Percentiles rank a stretch among this genome's conserved stretches.
These are phyloP conservation scores for Clarias platycephalus DNA, from an alignment of 2,797 vertebrate genomes.

Conservation along the genomic window DNA sequence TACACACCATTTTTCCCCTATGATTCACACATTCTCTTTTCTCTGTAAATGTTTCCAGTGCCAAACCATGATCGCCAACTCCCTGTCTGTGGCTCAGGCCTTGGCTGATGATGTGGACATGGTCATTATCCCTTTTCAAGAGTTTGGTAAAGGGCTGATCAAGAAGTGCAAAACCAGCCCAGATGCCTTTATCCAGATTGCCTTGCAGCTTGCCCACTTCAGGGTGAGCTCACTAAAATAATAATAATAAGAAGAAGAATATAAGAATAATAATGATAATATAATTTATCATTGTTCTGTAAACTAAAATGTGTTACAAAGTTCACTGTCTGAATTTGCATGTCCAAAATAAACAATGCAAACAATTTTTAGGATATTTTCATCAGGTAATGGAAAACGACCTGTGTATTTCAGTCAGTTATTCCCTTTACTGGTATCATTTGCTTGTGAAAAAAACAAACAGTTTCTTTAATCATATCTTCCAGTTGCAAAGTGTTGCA, in stretches of 20 bases:
- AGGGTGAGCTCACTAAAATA: constrained; percentile 69
- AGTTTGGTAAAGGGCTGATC: constrained; percentile 92
- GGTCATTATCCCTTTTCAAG: constrained; percentile 80
- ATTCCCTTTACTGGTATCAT: neutral
- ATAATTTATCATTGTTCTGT: neutral
- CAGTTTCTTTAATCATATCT: neutral
- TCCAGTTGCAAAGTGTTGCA: neutral
- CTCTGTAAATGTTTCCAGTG: constrained; percentile 73
- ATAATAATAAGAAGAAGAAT: neutral
- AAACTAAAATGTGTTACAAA: neutral
- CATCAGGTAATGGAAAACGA: neutral
- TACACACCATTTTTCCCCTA: neutral
- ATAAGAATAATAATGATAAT: neutral
- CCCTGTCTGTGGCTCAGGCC: constrained; percentile 76
- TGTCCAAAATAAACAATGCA: neutral
- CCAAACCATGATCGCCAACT: constrained; percentile 82
- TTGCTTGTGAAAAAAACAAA: neutral
- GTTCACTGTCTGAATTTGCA: neutral
- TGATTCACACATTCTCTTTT: constrained; percentile 11
- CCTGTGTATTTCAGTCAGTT: neutral
- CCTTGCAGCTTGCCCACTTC: constrained; percentile 92
- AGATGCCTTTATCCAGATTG: constrained; percentile 91
- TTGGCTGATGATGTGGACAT: constrained; percentile 92
- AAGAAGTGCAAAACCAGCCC: constrained; percentile 94
- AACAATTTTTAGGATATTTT: neutral